phyloP scores from a whole-genome alignment of 2,113 vertebrate species.

The Brachirus orientalis region DNA sequence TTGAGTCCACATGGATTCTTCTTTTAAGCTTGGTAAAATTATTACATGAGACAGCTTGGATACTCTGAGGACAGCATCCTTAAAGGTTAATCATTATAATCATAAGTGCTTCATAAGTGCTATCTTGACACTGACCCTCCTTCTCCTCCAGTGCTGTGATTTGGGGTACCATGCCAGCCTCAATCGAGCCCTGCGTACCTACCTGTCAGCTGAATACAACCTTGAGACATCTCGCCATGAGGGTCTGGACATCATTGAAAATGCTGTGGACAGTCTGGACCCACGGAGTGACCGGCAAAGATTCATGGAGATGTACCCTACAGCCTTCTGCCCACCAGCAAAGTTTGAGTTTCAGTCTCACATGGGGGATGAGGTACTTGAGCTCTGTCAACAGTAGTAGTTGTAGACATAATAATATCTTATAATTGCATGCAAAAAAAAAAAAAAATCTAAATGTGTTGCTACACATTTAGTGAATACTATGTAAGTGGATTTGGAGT shows the following conservation, averaged over 20 bases:
- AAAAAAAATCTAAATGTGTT: background rate
- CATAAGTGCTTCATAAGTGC: too few species aligned
- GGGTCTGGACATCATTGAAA: slow-evolving; percentile 97
- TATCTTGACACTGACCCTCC: background rate
- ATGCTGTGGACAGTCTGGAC: slow-evolving; percentile 96
- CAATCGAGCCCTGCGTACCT: slow-evolving; percentile 94
- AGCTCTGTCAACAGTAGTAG: too few species aligned
- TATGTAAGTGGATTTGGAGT: slow-evolving; percentile 5
- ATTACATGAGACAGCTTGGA: background rate
- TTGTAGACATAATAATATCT: background rate
- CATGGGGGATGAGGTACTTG: slow-evolving; percentile 94
- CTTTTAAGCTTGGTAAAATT: too few species aligned
- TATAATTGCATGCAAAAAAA: background rate
- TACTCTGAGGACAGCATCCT: background rate
- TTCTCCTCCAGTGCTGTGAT: slow-evolving; percentile 90
- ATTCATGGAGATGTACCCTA: slow-evolving; percentile 98
- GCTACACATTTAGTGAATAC: too few species aligned
- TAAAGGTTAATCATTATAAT: too few species aligned
- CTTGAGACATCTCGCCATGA: slow-evolving; percentile 98
- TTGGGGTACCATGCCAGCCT: slow-evolving; percentile 96
- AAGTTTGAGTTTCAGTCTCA: slow-evolving; percentile 98
- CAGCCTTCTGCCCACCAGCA: slow-evolving; percentile 93
- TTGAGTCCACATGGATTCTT: too few species aligned
- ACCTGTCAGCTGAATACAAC: slow-evolving; percentile 97
- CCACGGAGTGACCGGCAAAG: slow-evolving; percentile 96